Percentiles rank a stretch among this genome's conserved stretches.
Conservation (phyloP, 2,113 vertebrate species). For the Heterocephalus glaber region DNA sequence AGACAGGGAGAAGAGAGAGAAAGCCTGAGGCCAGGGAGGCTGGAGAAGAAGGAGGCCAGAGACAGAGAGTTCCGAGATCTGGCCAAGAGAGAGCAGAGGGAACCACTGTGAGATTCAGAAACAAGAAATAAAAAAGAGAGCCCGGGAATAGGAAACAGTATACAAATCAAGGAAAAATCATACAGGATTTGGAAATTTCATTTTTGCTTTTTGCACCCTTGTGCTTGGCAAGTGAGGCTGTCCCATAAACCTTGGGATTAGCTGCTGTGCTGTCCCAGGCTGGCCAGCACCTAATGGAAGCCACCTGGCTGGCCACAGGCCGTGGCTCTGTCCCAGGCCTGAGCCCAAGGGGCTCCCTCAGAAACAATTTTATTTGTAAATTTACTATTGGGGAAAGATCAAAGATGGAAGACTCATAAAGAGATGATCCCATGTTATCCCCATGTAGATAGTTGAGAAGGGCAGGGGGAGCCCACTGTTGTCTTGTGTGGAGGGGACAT, state of each 20-base stretch:
- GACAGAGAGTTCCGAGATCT: not conserved
- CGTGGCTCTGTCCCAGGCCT: not conserved
- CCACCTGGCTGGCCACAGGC: constrained; percentile 48
- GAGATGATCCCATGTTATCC: not conserved
- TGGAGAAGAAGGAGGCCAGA: not conserved
- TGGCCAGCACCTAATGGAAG: constrained; percentile 60
- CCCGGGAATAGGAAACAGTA: not conserved
- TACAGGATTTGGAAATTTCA: not conserved
- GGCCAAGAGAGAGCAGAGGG: not conserved
- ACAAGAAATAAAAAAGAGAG: not conserved
- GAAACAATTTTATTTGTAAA: constrained; percentile 29
- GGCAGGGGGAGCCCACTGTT: not conserved
- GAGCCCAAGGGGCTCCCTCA: not conserved
- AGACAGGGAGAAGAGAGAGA: not conserved
- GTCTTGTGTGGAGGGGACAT: not conserved
- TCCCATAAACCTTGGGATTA: constrained; percentile 64
- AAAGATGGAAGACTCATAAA: not conserved
- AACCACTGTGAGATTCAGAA: not conserved
- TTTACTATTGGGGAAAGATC: not conserved
- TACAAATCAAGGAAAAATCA: not conserved
- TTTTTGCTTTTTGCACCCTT: constrained; percentile 14
- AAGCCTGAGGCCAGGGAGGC: not conserved
- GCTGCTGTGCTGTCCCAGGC: constrained; percentile 2
- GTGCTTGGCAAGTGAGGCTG: not conserved
- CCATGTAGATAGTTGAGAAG: not conserved